Conservation (phyloP, 2,888 invertebrate genomes). For the Drosophila lutescens region DNA sequence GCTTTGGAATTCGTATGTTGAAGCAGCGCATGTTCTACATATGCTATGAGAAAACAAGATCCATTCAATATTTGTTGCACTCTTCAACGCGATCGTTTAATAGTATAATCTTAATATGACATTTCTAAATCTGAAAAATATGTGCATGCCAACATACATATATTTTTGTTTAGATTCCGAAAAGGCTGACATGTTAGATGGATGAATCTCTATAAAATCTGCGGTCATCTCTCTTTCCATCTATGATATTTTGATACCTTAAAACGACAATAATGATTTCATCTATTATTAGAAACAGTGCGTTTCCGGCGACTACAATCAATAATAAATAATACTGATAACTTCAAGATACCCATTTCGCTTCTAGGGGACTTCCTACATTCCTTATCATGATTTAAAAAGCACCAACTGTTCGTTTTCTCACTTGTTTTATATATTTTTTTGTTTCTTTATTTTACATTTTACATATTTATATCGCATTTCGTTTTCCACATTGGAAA, state of each 20-base stretch:
- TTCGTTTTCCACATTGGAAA: slow-evolving; percentile 65
- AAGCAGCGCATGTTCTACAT: not conserved
- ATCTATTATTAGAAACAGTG: too few species aligned
- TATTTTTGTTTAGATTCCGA: too few species aligned
- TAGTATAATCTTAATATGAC: not conserved
- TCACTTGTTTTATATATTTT: slow-evolving; percentile 71
- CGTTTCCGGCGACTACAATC: too few species aligned
- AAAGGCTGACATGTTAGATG: too few species aligned
- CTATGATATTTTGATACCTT: not conserved
- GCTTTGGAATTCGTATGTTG: not conserved
- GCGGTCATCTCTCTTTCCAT: not conserved
- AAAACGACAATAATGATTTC: not conserved
- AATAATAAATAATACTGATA: not conserved
- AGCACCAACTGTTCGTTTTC: slow-evolving; percentile 19
- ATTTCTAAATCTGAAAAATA: too few species aligned
- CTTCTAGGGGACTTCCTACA: not conserved
- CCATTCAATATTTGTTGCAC: not conserved
- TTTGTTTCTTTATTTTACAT: slow-evolving; percentile 81
- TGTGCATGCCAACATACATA: too few species aligned
- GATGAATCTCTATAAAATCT: not conserved
- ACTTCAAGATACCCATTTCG: not conserved
- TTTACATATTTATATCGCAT: slow-evolving; percentile 82
- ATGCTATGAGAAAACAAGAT: too few species aligned
- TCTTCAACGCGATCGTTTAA: not conserved
- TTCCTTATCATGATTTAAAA: not conserved